These are phyloP conservation scores for Caenorhabditis latens DNA, from an alignment of 1,140 invertebrate species.

Conservation along the genomic window DNA sequence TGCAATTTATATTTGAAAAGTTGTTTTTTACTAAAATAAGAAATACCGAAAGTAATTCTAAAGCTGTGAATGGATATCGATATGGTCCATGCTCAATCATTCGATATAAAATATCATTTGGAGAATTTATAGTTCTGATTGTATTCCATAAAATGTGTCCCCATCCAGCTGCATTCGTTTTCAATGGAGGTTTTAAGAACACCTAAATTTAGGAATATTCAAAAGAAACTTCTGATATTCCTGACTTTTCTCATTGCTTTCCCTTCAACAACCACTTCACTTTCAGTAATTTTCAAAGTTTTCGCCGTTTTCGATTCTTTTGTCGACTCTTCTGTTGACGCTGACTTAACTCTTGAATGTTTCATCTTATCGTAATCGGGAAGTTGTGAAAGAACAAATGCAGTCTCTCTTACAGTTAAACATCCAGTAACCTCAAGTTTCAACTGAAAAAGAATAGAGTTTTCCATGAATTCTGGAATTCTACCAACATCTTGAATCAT, in stretches of 20 bases:
- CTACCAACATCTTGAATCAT: background rate
- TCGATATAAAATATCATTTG: slow-evolving; percentile 52
- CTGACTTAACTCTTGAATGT: background rate
- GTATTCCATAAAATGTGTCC: slow-evolving; percentile 11
- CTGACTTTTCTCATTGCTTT: background rate
- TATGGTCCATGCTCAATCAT: slow-evolving; percentile 62
- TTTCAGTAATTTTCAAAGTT: background rate
- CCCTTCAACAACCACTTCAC: background rate
- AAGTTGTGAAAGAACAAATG: background rate
- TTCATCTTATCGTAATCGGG: slow-evolving; percentile 6
- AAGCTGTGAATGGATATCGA: slow-evolving; percentile 46
- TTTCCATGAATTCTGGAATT: background rate
- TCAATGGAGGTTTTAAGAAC: slow-evolving; percentile 23
- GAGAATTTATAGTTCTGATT: slow-evolving; percentile 1
- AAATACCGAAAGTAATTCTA: slow-evolving; percentile 45
- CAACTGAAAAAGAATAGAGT: background rate
- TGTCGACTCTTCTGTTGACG: slow-evolving; percentile 18
- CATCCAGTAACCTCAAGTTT: slow-evolving; percentile 11
- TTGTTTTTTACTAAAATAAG: background rate
- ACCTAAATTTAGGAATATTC: background rate
- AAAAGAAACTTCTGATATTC: background rate
- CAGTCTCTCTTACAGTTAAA: slow-evolving; percentile 5
- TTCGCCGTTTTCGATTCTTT: background rate
- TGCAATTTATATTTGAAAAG: background rate
- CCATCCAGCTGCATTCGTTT: slow-evolving; percentile 1